Evolutionary conservation across 2,113 vertebrate species (phyloP).

Genomic region (Oncorhynchus clarkii): DNA sequence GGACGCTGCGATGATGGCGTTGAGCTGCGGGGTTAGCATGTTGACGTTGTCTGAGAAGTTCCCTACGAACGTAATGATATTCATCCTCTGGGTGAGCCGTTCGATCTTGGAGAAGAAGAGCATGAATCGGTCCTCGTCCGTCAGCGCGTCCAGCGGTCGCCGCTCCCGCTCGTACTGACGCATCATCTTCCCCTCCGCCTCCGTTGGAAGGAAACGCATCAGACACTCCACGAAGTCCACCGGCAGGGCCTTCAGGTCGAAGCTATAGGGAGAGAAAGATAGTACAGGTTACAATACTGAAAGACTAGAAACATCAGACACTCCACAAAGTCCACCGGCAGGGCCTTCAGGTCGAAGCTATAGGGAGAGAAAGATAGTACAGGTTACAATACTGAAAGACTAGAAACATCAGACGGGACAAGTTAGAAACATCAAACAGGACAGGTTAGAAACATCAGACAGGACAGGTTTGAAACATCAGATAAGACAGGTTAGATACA

Average conservation of each 20-base stretch:
- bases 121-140: slow-evolving; percentile 94
- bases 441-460: too few species aligned
- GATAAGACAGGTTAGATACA: too few species aligned
- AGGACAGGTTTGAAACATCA: too few species aligned
- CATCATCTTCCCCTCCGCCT: slow-evolving; percentile 84
- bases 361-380: too few species aligned
- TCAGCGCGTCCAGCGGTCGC: slow-evolving; percentile 86
- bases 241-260: slow-evolving; percentile 76
- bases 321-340: too few species aligned
- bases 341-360: too few species aligned
- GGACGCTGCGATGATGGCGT: slow-evolving; percentile 91
- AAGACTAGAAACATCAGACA: slow-evolving; percentile 65
- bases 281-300: background rate
- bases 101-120: slow-evolving; percentile 92
- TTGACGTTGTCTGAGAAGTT: slow-evolving; percentile 89
- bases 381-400: too few species aligned
- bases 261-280: background rate
- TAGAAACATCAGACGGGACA: too few species aligned
- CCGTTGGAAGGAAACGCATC: slow-evolving; percentile 93
- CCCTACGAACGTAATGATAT: slow-evolving; percentile 92
- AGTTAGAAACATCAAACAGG: too few species aligned
- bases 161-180: slow-evolving; percentile 90
- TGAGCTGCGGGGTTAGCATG: slow-evolving; percentile 93
- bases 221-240: slow-evolving; percentile 95
- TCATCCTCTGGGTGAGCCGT: slow-evolving; percentile 91